A percentile compares a stretch with the other conserved stretches of the same genome.
These are phyloP conservation scores for Spheniscus humboldti DNA, from an alignment of 2,797 vertebrate species.

Conservation along the genomic window DNA sequence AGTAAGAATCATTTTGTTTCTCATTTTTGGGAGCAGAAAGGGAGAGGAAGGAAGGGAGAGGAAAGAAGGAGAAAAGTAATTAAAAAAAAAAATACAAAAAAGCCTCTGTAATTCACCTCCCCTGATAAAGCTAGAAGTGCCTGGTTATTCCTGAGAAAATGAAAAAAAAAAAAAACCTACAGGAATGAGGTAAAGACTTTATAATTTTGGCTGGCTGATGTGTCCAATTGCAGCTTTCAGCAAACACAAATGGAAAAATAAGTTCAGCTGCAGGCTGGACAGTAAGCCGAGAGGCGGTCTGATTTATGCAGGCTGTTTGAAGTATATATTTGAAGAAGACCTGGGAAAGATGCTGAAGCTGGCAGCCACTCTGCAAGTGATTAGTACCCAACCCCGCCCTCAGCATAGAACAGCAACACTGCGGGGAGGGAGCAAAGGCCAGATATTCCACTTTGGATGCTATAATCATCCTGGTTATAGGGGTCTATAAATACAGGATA, in stretches of 20 bases:
- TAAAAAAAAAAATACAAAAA: neutral
- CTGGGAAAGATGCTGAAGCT: neutral
- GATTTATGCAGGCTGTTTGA: neutral
- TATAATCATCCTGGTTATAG: neutral
- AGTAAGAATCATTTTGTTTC: neutral
- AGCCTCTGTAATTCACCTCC: neutral
- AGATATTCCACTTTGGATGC: neutral
- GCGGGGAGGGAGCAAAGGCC: neutral
- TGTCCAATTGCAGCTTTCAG: neutral
- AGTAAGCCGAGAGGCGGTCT: neutral
- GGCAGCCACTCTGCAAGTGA: neutral
- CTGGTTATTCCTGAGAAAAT: neutral
- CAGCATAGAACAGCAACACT: neutral
- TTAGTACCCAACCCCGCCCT: neutral
- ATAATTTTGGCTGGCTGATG: neutral
- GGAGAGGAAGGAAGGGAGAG: neutral
- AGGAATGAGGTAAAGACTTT: neutral
- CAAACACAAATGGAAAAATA: slow-evolving; percentile 21
- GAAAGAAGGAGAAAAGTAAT: neutral
- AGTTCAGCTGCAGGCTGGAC: neutral
- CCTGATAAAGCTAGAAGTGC: neutral
- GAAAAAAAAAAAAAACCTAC: neutral
- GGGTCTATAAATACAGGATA: neutral
- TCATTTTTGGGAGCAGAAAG: neutral
- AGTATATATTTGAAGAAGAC: neutral